Conservation (phyloP, 2,113 vertebrate genomes). For the Lathamus discolor region DNA sequence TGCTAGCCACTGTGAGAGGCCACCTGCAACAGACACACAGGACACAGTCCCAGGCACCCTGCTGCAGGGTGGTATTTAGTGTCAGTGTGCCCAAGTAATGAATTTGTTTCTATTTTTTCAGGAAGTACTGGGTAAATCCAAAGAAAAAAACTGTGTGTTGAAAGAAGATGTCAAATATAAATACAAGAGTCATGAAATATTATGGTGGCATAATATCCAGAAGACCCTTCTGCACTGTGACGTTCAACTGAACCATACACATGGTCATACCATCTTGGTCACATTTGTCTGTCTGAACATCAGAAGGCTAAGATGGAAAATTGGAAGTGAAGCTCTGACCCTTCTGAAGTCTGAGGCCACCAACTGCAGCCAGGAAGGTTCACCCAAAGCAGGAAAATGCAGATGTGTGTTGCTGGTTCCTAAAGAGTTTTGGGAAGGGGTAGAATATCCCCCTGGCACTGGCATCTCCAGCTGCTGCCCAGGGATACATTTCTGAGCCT, state of each 20-base stretch:
- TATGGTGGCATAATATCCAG: neutral
- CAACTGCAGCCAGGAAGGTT: neutral
- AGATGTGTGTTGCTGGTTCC: no score
- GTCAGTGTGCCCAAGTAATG: no score
- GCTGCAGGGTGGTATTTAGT: neutral
- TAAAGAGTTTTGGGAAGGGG: neutral
- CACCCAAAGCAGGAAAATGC: neutral
- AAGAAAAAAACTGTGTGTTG: neutral
- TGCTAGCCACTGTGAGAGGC: neutral
- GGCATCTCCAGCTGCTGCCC: neutral
- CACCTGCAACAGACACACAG: accelerated
- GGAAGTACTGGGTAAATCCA: neutral
- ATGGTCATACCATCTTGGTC: no score
- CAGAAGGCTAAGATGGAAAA: neutral
- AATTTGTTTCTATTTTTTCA: neutral
- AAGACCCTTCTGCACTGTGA: neutral
- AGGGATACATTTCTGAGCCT: neutral
- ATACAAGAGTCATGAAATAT: accelerated
- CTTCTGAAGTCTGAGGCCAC: neutral
- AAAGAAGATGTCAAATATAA: neutral
- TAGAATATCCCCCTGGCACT: neutral
- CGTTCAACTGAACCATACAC: no score
- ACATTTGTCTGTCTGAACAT: neutral
- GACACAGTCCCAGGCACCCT: neutral
- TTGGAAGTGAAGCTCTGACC: neutral